Base-by-base conservation (phyloP, 2,888 invertebrate genomes). In the Polietes domitor region DNA sequence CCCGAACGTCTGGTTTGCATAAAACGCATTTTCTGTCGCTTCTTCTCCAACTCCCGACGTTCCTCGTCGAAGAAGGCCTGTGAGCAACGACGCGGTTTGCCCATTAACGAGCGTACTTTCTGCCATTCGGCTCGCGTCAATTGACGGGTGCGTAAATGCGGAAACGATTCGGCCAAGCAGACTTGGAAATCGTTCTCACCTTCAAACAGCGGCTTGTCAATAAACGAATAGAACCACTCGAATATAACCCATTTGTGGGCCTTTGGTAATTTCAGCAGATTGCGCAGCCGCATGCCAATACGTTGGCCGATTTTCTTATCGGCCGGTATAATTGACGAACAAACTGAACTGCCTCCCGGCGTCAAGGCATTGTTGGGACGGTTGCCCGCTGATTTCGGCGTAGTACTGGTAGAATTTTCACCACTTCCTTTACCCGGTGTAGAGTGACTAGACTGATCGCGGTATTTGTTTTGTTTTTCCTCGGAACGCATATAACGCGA, bases 231-330 rank as follows among this genome's bases (percentile, higher is more conserved):
- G 93, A 99, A 99, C 96, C 98, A 99, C 92, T 99, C 99, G 92
- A 98, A 99, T 92, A 98, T 99, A 9, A 99, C 99, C 98, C 99
- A 99, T 93, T 98, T 98, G 91, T 99, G 98, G 4, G 99, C 99
- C 93, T 99, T 99, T 0, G 99, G 99, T 86, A 99, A 93, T 93
- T 99, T 99, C 4, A 99, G 93, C 37, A 99, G 94, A 93, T 99
- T 99, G 86, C 98, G 94, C 81, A 98, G 93, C 86, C 98, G 94
- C 93, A 97, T 94, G 1, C 98, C 98, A 88, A 98, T 97, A 88
- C 96, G 95, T 89, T 98, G 98, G 0, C 98, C 98, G 87, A 96
- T 95, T 91, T 96, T 96, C 82, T 96, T 95, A 91, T 98, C 98
- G 19, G 96, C 95, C 19, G 95, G 93, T 41, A 93, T 92, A 32